Evolutionary conservation across 2,888 invertebrate species (phyloP), one percentile per base, ranked within the genome.

Genomic region (Lypha dubia): DNA sequence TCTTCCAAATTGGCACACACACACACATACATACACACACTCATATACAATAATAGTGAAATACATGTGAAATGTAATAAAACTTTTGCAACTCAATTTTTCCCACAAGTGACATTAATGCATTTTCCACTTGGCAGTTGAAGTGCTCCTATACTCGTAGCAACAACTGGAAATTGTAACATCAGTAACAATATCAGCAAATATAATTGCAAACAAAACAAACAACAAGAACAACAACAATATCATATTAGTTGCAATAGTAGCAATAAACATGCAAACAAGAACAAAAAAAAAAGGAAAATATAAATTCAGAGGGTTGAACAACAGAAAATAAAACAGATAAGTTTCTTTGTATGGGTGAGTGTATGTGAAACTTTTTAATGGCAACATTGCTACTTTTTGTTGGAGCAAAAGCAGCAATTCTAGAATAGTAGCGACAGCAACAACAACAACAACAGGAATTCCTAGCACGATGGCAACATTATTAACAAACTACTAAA

Each of bases 81-180:
- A 84, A 84, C 63, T 77, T 79, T 84, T 74, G 58, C 74, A 84
- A 81, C 81, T 79, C 70, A 79, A 84, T 84, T 81, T 81, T 81
- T 81, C 77, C 84, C 84, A 84, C 84, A 84, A 81, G 84, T 84
- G 77, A 84, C 84, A 84, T 84, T 84, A 81, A 84, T 84, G 81
- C 63, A 79, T 81, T 81, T 79, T 84, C 79, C 67, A 84, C 79
- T 80, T 80, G 83, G 76, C 73, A 84, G 79, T 62, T 84, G 75
- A 80, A 84, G 84, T 60, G 11, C 60, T 49, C 71, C 35, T 80
- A 71, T 76, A n/a, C n/a, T n/a, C n/a, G n/a, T n/a, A 49, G 46
- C 67, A 76, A 60, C 71, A 80, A 53, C 65, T 77, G 58, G 20
- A 76, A 60, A 68, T 11, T 63, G 44, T 44, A 44, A 1, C 28